These are phyloP conservation scores for Orycteropus afer DNA, from an alignment of 2,113 vertebrate species.

Conservation along the genomic window DNA sequence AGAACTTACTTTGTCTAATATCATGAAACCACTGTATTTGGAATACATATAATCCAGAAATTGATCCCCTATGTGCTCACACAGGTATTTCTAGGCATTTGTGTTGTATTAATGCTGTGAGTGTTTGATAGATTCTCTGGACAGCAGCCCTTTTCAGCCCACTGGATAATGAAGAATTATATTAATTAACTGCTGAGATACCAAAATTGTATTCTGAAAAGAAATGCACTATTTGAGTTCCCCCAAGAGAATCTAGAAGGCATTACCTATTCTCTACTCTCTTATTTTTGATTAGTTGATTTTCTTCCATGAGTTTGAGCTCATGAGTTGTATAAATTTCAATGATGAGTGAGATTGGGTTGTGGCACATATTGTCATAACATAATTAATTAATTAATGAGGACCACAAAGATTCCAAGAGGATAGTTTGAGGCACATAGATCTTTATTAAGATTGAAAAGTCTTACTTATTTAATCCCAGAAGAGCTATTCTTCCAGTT, in stretches of 20 bases:
- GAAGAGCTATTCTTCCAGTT: background rate
- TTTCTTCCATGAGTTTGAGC: background rate
- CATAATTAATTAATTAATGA: background rate
- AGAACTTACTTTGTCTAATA: background rate
- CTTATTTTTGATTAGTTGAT: background rate
- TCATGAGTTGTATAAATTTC: background rate
- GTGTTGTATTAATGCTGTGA: background rate
- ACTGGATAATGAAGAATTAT: background rate
- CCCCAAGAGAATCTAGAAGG: background rate
- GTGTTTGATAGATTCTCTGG: background rate
- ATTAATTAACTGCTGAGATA: background rate
- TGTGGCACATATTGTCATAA: background rate
- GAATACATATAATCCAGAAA: background rate
- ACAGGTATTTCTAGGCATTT: background rate
- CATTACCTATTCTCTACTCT: background rate
- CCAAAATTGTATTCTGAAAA: background rate
- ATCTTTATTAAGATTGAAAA: background rate
- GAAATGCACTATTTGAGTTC: background rate
- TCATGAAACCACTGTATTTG: background rate
- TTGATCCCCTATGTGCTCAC: background rate
- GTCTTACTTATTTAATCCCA: background rate
- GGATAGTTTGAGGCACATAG: background rate
- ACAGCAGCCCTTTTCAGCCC: background rate
- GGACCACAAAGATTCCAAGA: background rate
- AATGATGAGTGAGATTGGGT: background rate